phyloP scores from a whole-genome alignment of 2,797 vertebrate genomes.

The Synanceia verrucosa region DNA sequence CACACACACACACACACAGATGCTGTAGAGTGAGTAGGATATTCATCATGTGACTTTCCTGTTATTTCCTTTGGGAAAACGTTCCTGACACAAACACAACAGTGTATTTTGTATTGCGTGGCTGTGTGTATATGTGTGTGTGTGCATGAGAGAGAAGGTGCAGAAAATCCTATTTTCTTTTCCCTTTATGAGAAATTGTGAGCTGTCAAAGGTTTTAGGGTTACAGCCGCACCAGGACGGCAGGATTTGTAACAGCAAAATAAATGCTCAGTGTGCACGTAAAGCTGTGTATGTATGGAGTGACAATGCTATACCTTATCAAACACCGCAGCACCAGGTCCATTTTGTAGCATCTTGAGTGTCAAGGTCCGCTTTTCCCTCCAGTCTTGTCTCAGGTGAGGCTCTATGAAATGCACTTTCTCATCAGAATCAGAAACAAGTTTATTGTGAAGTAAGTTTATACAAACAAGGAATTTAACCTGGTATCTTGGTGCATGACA shows the following conservation, averaged over 20 bases:
- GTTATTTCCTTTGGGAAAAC: constrained; percentile 49
- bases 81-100: constrained; percentile 13
- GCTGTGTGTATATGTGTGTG: constrained; percentile 8
- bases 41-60: constrained; percentile 51
- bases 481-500: no score
- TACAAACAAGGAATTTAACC: no score
- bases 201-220: constrained; percentile 47
- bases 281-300: neutral
- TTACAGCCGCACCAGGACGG: constrained; percentile 30
- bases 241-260: constrained; percentile 18
- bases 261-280: neutral
- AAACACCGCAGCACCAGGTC: neutral
- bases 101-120: constrained; percentile 19
- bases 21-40: neutral
- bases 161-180: constrained; percentile 45
- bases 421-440: no score
- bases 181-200: constrained; percentile 44
- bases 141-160: neutral
- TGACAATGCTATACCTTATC: neutral
- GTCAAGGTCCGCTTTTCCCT: neutral
- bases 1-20: neutral
- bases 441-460: no score
- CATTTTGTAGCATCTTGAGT: neutral
- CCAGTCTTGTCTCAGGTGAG: neutral
- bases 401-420: neutral